phyloP scores from a whole-genome alignment of 2,797 vertebrate genomes.

The Spondyliosoma cantharus region DNA sequence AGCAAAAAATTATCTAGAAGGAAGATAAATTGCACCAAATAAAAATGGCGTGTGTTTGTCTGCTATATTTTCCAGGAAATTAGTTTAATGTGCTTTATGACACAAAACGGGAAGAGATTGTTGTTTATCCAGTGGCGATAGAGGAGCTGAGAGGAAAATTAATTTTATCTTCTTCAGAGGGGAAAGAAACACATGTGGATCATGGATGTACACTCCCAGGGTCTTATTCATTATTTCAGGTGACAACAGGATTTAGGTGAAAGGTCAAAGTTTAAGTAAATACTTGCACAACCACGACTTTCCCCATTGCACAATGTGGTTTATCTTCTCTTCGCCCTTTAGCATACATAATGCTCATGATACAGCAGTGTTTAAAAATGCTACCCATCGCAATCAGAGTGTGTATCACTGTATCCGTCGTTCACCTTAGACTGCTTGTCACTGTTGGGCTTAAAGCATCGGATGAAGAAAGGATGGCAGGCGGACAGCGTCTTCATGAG shows the following conservation, averaged over 20 bases:
- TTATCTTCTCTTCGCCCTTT: background rate
- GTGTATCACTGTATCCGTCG: background rate
- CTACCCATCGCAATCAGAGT: background rate
- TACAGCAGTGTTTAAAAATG: background rate
- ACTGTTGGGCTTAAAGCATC: slow-evolving; percentile 97
- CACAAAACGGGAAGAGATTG: slow-evolving; percentile 11
- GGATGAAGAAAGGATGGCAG: slow-evolving; percentile 95
- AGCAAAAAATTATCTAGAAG: too few species aligned
- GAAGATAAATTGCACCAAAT: too few species aligned
- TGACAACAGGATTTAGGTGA: background rate
- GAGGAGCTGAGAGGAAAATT: background rate
- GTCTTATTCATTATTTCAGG: background rate
- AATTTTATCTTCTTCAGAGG: background rate
- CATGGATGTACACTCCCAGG: background rate
- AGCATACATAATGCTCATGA: background rate
- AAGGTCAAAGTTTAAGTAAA: background rate
- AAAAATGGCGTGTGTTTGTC: background rate
- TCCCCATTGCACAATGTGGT: background rate
- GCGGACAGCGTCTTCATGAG: slow-evolving; percentile 92
- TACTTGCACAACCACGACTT: background rate
- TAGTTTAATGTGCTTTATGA: slow-evolving; percentile 29
- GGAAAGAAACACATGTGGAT: background rate
- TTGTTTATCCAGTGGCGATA: slow-evolving; percentile 25
- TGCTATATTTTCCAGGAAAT: slow-evolving; percentile 26
- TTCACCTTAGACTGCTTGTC: slow-evolving; percentile 91